Percentiles rank a stretch among this genome's conserved stretches.
These are phyloP conservation scores for Aleiodes testaceus DNA, from an alignment of 2,888 invertebrate species.

Conservation along the genomic window DNA sequence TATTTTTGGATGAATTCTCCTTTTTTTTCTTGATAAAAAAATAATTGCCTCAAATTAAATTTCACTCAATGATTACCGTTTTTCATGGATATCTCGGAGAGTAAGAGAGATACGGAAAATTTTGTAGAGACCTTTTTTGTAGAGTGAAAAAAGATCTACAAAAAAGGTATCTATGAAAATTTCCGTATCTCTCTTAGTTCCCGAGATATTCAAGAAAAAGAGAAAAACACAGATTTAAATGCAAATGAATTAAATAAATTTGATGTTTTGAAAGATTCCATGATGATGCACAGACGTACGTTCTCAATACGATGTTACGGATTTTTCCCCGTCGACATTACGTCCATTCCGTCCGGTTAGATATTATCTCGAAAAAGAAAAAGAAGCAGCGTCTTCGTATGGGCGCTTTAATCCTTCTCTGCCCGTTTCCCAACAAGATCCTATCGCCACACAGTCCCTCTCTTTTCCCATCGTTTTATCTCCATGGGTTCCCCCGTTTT, in stretches of 20 bases:
- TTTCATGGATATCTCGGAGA: background rate
- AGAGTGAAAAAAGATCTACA: too few species aligned
- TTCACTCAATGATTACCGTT: background rate
- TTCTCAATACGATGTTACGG: slow-evolving; percentile 38
- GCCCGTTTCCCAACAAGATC: slow-evolving; percentile 40
- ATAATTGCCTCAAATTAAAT: background rate
- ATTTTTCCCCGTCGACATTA: slow-evolving; percentile 36
- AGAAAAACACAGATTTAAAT: background rate
- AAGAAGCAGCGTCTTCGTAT: slow-evolving; percentile 34
- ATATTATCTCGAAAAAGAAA: slow-evolving; percentile 41
- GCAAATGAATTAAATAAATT: slow-evolving; percentile 1
- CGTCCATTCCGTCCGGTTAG: slow-evolving; percentile 43
- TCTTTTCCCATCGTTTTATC: slow-evolving; percentile 4
- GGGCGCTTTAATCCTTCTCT: slow-evolving; percentile 38
- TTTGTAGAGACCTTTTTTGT: too few species aligned
- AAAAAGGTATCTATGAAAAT: too few species aligned
- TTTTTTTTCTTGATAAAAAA: background rate
- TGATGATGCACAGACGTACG: slow-evolving; percentile 7
- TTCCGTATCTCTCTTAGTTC: too few species aligned
- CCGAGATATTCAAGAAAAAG: background rate
- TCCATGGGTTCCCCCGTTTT: background rate
- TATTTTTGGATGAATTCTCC: too few species aligned
- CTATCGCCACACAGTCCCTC: slow-evolving; percentile 29
- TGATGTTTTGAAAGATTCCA: background rate
- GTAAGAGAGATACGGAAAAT: too few species aligned